Base-by-base conservation (phyloP, 2,797 vertebrate species). In the Coranthus polyacanthus region DNA sequence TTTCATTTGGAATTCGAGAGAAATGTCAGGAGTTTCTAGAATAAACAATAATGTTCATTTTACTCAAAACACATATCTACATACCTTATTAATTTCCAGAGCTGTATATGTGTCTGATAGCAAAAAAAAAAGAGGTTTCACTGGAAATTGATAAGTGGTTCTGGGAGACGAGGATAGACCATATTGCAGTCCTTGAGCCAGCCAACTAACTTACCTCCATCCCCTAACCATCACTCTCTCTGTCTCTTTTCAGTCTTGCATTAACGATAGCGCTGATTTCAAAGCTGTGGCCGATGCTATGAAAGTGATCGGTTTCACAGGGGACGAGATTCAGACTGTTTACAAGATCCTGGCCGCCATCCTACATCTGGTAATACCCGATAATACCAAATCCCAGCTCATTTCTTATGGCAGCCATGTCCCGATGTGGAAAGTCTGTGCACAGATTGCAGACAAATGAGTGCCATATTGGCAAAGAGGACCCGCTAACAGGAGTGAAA, bases 251-350 rank as follows among this genome's bases (percentile, higher is more conserved):
- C 80, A 99, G 97, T 97, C 96, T 2, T 93, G 91, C 75, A 97
- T 98, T 85, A 98, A 95, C 0, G 98, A 99, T 0, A 87, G 90
- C 8, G 95, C 95, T 0, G 97, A 99, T 61, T 98, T 98, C 92
- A 98, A 95, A 92, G 95, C 96, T 0, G 98, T 99, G 0, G 93
- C 95, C 0, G 98, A 99, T 18, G 98, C 98, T 80, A 99, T 99
- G 98, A 99, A 96, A 82, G 95, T 99, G 74, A 97, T 98, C 39
- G 98, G 98, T 39, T 99, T 99, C 92, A 97, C 95, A 21, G 90
- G 90, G 3, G 98, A 99, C 15, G 98, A 99, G 93, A 87, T 98
- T 83, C 97, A 98, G 91, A 99, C 97, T 0, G 96, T 94, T 45
- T 98, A 98, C 93, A 98, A 94, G 90, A 97, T 99, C 59, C 87